Evolutionary conservation across 2,113 vertebrate genomes (phyloP), one percentile per base, ranked within the genome.

Genomic region (Cyanoderma ruficeps): DNA sequence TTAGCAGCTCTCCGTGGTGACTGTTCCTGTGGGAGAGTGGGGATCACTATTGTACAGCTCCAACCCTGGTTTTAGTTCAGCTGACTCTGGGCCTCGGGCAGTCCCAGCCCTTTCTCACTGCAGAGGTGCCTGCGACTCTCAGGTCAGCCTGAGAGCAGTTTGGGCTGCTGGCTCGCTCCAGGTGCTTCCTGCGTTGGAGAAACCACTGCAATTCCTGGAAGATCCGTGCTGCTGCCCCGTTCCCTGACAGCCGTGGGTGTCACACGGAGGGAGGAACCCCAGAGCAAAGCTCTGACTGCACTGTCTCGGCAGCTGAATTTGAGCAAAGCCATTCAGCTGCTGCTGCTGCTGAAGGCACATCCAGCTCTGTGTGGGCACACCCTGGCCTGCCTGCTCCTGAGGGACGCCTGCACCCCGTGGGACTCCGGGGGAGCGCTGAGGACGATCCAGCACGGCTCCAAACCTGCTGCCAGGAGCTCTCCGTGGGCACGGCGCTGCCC

Each of bases 171-270:
- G 5, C 41, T 35, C 37, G 0, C 31, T n/a, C 0, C 3, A 3
- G 47, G 46, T 3, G 33, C 88, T 64, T 25, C 47, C 46, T 2
- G 10, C 46, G 4, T 13, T 33, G 27, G 27, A 33, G 33, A 27
- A 72, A 52, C 33, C 76, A 3, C 80, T 41, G 28, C 17, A 1
- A 0, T 7, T 37, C 11, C 50, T 23, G 87, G 50, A 5, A 5
- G 75, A 13, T 5, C 0, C 0, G 0, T 14, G 0, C 47, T 23
- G 49, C 80, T 37, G 0, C 44, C 39, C 25, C 0, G 0, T 27
- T 41, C 39, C 10, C 0, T 4, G 6, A 4, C 50, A 37, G 46
- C 94, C 12, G 0, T 2, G 9, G 2, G 4, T 13, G 50, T 35
- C 7, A 9, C 35, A 3, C 0, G 10, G 86, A 47, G 44, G 74